Conservation (phyloP, 2,888 invertebrate genomes). For the Cenopis cana region DNA sequence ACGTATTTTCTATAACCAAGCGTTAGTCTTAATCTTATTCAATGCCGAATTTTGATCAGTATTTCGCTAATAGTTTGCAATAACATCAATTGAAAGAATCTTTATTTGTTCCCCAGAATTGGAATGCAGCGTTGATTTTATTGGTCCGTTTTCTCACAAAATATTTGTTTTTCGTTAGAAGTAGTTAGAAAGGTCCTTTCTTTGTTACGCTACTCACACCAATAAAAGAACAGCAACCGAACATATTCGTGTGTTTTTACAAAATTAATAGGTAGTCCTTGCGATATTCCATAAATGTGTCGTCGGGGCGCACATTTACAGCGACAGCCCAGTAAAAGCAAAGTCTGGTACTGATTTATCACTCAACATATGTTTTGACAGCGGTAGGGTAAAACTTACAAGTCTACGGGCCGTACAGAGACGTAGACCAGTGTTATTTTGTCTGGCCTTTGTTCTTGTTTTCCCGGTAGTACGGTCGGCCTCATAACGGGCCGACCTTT, state of each 20-base stretch:
- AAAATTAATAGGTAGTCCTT: background rate
- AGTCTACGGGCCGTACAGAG: too few species aligned
- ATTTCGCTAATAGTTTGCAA: too few species aligned
- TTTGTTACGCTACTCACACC: background rate
- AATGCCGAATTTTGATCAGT: too few species aligned
- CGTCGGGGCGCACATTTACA: constrained; percentile 12
- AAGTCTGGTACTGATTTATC: constrained; percentile 29
- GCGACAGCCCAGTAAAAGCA: constrained; percentile 26
- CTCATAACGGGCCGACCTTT: too few species aligned
- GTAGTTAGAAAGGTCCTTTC: background rate
- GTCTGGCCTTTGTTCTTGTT: too few species aligned
- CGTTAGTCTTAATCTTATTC: too few species aligned
- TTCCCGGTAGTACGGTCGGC: too few species aligned
- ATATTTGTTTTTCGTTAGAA: background rate
- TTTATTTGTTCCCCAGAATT: too few species aligned
- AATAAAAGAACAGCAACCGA: background rate
- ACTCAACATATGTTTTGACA: constrained; percentile 22
- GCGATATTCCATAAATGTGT: background rate
- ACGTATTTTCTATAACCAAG: too few species aligned
- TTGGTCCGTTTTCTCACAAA: background rate
- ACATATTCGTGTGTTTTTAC: background rate
- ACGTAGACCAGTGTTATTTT: too few species aligned
- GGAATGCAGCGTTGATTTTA: too few species aligned
- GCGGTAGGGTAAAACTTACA: background rate
- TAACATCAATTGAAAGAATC: too few species aligned